phyloP scores from a whole-genome alignment of 2,113 vertebrate genomes.

The Cephalopholis sonnerati region DNA sequence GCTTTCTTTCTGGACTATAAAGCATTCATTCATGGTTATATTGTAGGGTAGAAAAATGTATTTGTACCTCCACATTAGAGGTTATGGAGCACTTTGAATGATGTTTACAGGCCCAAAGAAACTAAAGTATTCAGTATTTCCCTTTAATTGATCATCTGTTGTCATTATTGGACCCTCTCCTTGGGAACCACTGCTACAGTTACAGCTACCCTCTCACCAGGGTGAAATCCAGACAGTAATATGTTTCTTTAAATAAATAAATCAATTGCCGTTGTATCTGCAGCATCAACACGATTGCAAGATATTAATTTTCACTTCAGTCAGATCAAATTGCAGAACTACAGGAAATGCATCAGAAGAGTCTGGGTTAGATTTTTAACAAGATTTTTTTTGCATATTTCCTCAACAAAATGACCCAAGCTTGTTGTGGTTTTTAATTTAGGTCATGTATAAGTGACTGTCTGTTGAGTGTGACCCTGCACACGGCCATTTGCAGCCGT shows the following conservation, averaged over 20 bases:
- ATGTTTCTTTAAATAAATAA: too few relatives aligned
- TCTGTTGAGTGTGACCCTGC: neutral
- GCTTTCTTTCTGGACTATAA: neutral
- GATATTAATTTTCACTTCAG: too few relatives aligned
- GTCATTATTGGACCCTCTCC: too few relatives aligned
- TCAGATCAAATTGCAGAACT: neutral
- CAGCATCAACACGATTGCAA: too few relatives aligned
- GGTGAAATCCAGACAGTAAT: too few relatives aligned
- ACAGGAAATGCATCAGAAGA: neutral
- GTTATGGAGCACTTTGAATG: too few relatives aligned
- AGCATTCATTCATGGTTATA: neutral
- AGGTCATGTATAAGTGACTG: neutral
- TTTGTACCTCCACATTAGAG: too few relatives aligned
- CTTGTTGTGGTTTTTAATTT: neutral
- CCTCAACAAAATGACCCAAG: neutral
- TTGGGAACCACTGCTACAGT: too few relatives aligned
- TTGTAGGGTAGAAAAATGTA: neutral
- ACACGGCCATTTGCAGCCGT: neutral
- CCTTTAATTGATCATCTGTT: too few relatives aligned
- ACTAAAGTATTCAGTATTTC: neutral
- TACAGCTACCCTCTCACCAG: too few relatives aligned
- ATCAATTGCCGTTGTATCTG: too few relatives aligned
- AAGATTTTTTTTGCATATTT: neutral
- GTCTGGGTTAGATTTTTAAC: neutral
- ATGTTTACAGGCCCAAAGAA: neutral